Conservation (phyloP, 2,797 vertebrate genomes). For the Acanthopagrus latus region DNA sequence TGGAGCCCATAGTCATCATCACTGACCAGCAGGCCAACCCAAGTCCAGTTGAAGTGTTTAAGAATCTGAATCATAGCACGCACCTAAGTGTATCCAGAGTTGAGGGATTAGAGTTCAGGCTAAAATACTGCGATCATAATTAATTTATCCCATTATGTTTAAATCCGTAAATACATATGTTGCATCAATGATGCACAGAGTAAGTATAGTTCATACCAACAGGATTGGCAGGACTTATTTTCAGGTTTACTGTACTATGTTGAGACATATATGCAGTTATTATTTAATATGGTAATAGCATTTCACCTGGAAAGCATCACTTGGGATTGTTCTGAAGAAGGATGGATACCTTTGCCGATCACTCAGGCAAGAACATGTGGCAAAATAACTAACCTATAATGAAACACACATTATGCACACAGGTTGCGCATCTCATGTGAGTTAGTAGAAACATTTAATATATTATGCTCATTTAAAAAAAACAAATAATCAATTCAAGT, state of each 20-base stretch:
- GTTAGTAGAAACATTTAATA: neutral
- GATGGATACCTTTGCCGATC: conserved; percentile 41
- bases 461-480: neutral
- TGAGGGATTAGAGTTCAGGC: neutral
- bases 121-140: neutral
- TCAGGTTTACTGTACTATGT: neutral
- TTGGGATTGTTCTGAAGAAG: conserved; percentile 72
- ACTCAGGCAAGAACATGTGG: conserved; percentile 58
- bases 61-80: conserved; percentile 78
- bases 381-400: conserved; percentile 75
- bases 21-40: conserved; percentile 79
- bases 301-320: conserved; percentile 70
- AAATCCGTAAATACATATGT: neutral
- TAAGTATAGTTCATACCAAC: neutral
- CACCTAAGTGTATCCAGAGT: conserved; percentile 36
- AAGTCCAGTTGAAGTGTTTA: conserved; percentile 79
- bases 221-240: neutral
- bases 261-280: neutral
- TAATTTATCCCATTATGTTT: neutral
- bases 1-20: conserved; percentile 81
- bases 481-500: neutral
- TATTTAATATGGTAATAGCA: neutral
- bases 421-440: too few species aligned
- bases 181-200: neutral
- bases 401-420: neutral